phyloP scores from a whole-genome alignment of 2,797 vertebrate species.

The Melanotaenia boesemani region DNA sequence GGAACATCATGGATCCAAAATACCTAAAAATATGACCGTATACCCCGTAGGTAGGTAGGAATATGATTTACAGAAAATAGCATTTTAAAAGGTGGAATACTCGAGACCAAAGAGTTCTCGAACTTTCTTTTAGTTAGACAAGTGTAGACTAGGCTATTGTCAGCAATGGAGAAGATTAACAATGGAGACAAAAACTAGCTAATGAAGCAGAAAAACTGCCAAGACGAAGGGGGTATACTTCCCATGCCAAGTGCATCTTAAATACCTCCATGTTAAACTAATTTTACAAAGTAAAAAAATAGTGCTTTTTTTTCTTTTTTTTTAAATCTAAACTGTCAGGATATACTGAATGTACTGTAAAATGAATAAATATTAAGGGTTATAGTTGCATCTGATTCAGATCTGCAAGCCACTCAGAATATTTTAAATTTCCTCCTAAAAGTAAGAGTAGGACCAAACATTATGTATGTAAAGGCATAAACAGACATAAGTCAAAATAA shows the following conservation, averaged over 20 bases:
- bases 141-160: constrained; percentile 38
- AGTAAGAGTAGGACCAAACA: too few species aligned
- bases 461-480: too few species aligned
- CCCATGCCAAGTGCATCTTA: neutral
- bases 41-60: neutral
- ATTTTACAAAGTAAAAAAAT: neutral
- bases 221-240: neutral
- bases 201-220: constrained; percentile 34
- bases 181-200: constrained; percentile 43
- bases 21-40: neutral
- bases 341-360: neutral
- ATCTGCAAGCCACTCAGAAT: too few species aligned
- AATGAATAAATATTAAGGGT: neutral
- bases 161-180: constrained; percentile 14
- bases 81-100: neutral
- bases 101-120: constrained; percentile 12
- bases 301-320: rapidly evolving
- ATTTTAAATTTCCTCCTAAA: too few species aligned
- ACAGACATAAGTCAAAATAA: too few species aligned
- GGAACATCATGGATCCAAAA: neutral
- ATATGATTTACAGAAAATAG: constrained; percentile 1
- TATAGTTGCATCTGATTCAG: neutral
- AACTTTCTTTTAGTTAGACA: constrained; percentile 30
- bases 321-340: neutral
- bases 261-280: neutral